Evolutionary conservation across 2,888 invertebrate genomes (phyloP).

Genomic region (Lepeophtheirus nordmannii): DNA sequence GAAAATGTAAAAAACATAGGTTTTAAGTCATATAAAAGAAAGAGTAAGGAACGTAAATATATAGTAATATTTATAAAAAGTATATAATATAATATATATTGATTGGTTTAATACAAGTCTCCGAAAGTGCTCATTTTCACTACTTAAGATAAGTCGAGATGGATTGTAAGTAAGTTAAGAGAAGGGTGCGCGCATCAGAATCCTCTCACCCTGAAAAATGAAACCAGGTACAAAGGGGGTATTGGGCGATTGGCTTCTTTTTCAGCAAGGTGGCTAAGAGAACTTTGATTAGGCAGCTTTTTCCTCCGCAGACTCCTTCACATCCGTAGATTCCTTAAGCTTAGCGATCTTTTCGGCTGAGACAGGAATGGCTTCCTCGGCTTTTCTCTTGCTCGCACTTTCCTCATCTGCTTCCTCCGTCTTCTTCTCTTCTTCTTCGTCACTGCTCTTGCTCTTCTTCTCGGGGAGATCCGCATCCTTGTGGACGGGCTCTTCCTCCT

Average conservation of each 20-base stretch:
- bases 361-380: constrained; percentile 14
- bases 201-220: background rate
- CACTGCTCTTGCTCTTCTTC: background rate
- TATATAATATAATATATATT: no score
- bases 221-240: background rate
- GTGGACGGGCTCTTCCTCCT: constrained; percentile 10
- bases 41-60: background rate
- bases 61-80: no score
- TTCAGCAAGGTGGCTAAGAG: background rate
- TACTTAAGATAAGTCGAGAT: no score
- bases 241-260: background rate
- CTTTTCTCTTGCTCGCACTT: constrained; percentile 14
- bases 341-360: constrained; percentile 19
- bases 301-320: background rate
- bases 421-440: background rate
- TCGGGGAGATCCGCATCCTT: constrained; percentile 6
- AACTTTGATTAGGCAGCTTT: constrained; percentile 1
- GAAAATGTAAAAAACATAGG: background rate
- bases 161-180: no score
- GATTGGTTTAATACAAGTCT: no score
- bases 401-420: constrained; percentile 1
- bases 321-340: constrained; percentile 11
- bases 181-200: no score
- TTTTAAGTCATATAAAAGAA: background rate
- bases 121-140: no score